Percentiles rank a stretch among this genome's conserved stretches.
phyloP scores from a whole-genome alignment of 2,888 invertebrate genomes.

The Mesorhabditis sp. region DNA sequence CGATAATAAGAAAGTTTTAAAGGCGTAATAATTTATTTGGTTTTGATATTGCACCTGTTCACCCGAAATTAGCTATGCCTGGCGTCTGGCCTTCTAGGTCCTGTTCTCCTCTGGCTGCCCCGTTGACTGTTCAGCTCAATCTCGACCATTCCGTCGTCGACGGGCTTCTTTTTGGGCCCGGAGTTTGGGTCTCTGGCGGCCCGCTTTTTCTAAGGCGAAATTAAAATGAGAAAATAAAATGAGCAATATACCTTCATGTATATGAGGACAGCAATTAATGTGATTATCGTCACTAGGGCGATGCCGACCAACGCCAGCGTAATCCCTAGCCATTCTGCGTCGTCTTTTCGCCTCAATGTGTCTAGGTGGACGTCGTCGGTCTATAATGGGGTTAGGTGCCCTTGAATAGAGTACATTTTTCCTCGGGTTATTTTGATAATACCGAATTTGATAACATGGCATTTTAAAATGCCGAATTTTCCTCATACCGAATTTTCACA shows the following conservation, averaged over 20 bases:
- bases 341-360: not conserved
- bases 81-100: not conserved
- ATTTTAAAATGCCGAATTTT: too few species aligned
- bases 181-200: not conserved
- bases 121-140: slow-evolving; percentile 35
- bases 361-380: slow-evolving; percentile 7
- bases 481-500: too few species aligned
- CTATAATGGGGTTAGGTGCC: not conserved
- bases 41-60: too few species aligned
- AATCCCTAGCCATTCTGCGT: not conserved
- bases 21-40: too few species aligned
- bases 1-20: too few species aligned
- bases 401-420: not conserved
- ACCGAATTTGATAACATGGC: too few species aligned
- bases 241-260: slow-evolving; percentile 31
- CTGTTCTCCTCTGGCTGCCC: not conserved
- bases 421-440: not conserved
- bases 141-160: slow-evolving; percentile 45
- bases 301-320: slow-evolving; percentile 23
- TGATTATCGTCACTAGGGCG: slow-evolving; percentile 27
- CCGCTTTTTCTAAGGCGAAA: slow-evolving; percentile 3
- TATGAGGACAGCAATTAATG: slow-evolving; percentile 30
- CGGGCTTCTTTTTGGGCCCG: slow-evolving; percentile 16
- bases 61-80: too few species aligned
- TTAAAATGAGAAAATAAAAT: not conserved